phyloP scores from a whole-genome alignment of 92 coral and sea anemone genomes.

The Nematostella vectensis region DNA sequence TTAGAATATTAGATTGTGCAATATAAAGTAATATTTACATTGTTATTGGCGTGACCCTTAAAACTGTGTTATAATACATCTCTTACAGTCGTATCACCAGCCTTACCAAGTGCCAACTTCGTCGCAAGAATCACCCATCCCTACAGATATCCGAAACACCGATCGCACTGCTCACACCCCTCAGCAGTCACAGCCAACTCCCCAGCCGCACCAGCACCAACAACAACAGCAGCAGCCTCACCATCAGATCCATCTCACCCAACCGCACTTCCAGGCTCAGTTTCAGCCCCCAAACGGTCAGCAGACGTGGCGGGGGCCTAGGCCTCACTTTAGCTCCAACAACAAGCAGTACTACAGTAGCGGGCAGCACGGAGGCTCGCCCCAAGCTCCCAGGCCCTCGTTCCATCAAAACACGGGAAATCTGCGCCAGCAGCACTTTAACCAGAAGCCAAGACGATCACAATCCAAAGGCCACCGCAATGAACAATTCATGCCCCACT shows the following conservation, averaged over 20 bases:
- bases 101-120: neutral
- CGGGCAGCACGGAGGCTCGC: slow-evolving; percentile 4
- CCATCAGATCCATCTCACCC: slow-evolving; percentile 17
- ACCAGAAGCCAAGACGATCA: neutral
- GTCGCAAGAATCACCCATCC: neutral
- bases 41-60: too few species aligned
- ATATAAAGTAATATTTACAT: too few species aligned
- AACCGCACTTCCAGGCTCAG: slow-evolving; percentile 18
- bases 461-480: neutral
- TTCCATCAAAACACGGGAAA: slow-evolving; percentile 10
- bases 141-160: neutral
- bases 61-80: too few species aligned
- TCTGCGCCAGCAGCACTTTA: slow-evolving; percentile 4
- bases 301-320: slow-evolving; percentile 4
- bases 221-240: slow-evolving; percentile 12
- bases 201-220: slow-evolving; percentile 5
- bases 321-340: neutral
- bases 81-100: neutral
- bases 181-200: neutral
- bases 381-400: slow-evolving; percentile 11
- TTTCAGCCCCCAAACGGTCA: slow-evolving; percentile 1
- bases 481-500: neutral
- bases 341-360: neutral
- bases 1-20: too few species aligned
- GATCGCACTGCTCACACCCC: neutral